Percentiles rank a stretch among this genome's conserved stretches.
Conservation (phyloP, 2,797 vertebrate species). For the Eleutherodactylus coqui region DNA sequence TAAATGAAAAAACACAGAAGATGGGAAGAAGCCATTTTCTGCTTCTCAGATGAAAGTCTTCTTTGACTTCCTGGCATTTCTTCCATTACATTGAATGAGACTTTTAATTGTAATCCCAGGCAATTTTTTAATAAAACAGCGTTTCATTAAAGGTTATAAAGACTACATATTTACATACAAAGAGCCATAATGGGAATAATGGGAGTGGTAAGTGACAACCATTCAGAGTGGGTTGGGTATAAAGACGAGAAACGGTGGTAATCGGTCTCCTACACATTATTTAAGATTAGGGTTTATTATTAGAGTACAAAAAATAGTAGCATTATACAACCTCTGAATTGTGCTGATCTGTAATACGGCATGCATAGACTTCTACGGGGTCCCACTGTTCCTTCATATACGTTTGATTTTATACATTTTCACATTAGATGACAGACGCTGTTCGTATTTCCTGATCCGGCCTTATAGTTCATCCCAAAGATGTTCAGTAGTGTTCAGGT, state of each 20-base stretch:
- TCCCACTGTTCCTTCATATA: too few relatives aligned
- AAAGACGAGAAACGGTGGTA: neutral
- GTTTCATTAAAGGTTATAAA: too few relatives aligned
- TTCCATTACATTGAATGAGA: neutral
- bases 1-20: neutral
- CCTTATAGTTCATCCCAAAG: too few relatives aligned
- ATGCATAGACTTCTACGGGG: neutral
- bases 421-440: too few relatives aligned
- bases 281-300: neutral
- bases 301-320: too few relatives aligned
- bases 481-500: too few relatives aligned
- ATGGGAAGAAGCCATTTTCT: neutral
- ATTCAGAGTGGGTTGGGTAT: neutral
- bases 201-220: neutral
- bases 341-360: too few relatives aligned
- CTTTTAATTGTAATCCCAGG: neutral
- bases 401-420: neutral
- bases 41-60: constrained; percentile 29
- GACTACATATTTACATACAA: too few relatives aligned
- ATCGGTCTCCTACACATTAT: neutral
- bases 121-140: neutral
- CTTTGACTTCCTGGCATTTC: neutral
- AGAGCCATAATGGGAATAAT: neutral
- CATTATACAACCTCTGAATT: too few relatives aligned
- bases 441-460: too few relatives aligned